These are phyloP conservation scores for Noturus placidus DNA, from an alignment of 2,113 vertebrate species.

Conservation along the genomic window DNA sequence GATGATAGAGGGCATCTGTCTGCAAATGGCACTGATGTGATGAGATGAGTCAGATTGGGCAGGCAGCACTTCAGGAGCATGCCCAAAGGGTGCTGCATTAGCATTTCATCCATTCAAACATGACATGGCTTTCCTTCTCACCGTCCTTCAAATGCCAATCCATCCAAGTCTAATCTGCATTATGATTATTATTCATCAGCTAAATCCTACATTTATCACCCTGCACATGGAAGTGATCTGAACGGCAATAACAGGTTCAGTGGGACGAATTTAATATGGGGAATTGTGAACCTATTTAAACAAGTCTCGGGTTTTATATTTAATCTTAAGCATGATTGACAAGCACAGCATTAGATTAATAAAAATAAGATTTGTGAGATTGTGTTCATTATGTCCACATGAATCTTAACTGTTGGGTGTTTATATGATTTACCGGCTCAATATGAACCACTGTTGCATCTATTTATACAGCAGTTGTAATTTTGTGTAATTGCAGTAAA, in stretches of 20 bases:
- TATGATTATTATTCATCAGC: constrained; percentile 46
- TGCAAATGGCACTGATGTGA: constrained; percentile 57
- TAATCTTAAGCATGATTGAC: constrained; percentile 25
- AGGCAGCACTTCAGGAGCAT: constrained; percentile 55
- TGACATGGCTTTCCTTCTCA: constrained; percentile 57
- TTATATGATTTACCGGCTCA: neutral
- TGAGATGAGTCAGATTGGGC: constrained; percentile 62
- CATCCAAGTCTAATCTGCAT: constrained; percentile 53
- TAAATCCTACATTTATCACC: constrained; percentile 48
- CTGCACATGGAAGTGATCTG: constrained; percentile 1
- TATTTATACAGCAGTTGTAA: constrained; percentile 15
- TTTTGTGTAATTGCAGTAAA: constrained; percentile 18
- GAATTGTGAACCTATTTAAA: constrained; percentile 34
- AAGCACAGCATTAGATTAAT: neutral
- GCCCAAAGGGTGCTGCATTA: constrained; percentile 59
- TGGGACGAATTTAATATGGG: constrained; percentile 20
- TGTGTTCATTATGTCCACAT: neutral
- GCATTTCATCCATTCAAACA: constrained; percentile 62
- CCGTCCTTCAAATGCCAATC: constrained; percentile 55
- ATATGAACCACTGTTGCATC: neutral
- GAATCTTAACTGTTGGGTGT: neutral
- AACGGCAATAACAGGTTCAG: constrained; percentile 18
- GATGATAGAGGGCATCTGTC: constrained; percentile 62
- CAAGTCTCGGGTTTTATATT: neutral
- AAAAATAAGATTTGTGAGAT: neutral